Base-by-base conservation (phyloP, 1,140 invertebrate genomes). In the Trissolcus basalis region DNA sequence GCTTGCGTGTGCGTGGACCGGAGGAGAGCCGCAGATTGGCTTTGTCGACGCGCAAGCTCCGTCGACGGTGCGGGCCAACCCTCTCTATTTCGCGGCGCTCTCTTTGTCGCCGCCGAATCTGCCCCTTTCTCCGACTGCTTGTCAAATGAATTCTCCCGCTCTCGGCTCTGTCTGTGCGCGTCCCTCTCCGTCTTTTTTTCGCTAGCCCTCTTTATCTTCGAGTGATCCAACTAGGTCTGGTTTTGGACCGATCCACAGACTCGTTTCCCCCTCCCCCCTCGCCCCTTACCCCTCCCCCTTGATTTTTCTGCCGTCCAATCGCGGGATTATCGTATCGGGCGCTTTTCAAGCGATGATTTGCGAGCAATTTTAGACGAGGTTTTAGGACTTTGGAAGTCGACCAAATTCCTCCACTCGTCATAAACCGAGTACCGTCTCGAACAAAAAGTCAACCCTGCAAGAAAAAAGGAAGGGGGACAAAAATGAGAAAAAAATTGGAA, bases 11-110 rank as follows among this genome's bases (percentile, higher is more conserved):
- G 81, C 80, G 80, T 82, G 70, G 64, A 80, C 77, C 60, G 77
- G 77, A 81, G 78, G 80, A 79, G 78, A 82, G 81, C 80, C 81
- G 80, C 82, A 81, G 83, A 82, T 83, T 86, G 81, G 78, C 84
- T 85, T 86, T 86, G 83, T 86, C 79, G 81, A n/a, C 9, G 81
- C 79, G 81, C 80, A 82, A 81, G 76, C 74, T 65, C 74, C 49
- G 74, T 67, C 55, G 71, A 67, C 59, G 55, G 33, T 36, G 54
- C 49, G 64, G 41, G 39, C 50, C 49, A 63, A 73, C 61, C 63
- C 63, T 74, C 61, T 64, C 61, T 69, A 61, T 69, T 64, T 63
- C 51, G 43, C 48, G 45, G 49, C 64, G 51, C 64, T 63, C 70
- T 58, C 53, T 70, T 59, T 73, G 39, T 48, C 56, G 32, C 45